Base-by-base conservation (phyloP, 2,113 vertebrate species). In the Oreochromis niloticus region DNA sequence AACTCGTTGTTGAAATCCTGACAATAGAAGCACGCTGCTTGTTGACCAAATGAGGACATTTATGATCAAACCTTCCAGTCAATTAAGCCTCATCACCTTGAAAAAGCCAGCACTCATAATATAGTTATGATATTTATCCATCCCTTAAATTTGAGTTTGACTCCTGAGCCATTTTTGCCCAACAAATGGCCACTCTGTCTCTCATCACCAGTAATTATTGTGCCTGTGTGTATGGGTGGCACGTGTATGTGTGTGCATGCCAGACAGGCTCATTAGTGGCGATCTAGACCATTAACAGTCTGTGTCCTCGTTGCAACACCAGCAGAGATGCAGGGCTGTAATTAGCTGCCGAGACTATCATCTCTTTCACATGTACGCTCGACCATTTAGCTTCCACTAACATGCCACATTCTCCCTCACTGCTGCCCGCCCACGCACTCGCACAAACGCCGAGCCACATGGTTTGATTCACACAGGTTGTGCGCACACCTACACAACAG, bases 261-360 rank as follows among this genome's bases (percentile, higher is more conserved):
- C 88, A 87, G 85, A 92, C 90, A 84, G 84, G 83, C 86, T 94
- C 94, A 93, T 96, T 95, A 95, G 91, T 63, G 85, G 71, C 89
- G 88, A 89, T 90, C 84, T 88, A 79, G 83, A 80, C 92, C 90
- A 91, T 96, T 94, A 94, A 87, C 87, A 91, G 87, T 57, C 89
- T 87, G 52, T 83, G 85, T 91, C 90, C 81, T 84, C 39, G 4
- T 43, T 56, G 92, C 80, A 84, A 73, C 81, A 83, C 84, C 87
- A 82, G 85, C 84, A 34, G 59, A 91, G 48, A 87, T 81, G 12
- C 88, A 16, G 85, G 43, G 52, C 87, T 86, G 84, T 89, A 95
- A 95, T 95, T 95, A 93, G 91, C 87, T 30, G 50, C 84, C 3
- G 73, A 88, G 86, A 80, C 91, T 88, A 88, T 89, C 80, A 81